Conservation (phyloP, 2,113 vertebrate species). For the Piliocolobus tephrosceles region DNA sequence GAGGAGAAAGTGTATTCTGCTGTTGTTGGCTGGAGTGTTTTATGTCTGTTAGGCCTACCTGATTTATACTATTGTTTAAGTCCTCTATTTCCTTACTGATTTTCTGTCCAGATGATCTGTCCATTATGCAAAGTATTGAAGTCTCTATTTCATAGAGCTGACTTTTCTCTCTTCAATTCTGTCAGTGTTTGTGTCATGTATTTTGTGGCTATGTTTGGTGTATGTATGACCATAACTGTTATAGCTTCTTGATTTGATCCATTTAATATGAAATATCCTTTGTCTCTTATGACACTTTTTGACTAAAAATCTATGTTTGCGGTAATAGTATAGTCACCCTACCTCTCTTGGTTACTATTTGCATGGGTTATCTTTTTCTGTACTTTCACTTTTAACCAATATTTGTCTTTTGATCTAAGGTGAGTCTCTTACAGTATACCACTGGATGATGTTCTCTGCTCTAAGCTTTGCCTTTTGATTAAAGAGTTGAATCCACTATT, state of each 20-base stretch:
- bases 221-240: neutral
- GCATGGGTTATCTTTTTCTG: neutral
- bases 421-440: neutral
- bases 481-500: neutral
- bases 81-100: too few relatives aligned
- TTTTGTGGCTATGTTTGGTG: neutral
- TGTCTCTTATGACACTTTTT: neutral
- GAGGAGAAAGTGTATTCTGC: neutral
- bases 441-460: neutral
- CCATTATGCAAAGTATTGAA: neutral
- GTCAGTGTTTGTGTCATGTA: neutral
- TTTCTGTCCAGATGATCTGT: neutral
- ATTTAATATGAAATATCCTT: neutral
- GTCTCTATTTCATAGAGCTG: neutral
- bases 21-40: neutral
- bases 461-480: neutral
- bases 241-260: neutral
- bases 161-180: neutral
- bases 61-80: neutral
- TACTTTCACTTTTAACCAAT: neutral
- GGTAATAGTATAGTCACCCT: neutral
- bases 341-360: neutral
- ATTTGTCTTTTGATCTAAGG: neutral
- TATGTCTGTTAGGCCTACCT: neutral
- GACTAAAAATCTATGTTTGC: neutral